Evolutionary conservation across 2,888 invertebrate species (phyloP), one percentile per base, ranked within the genome.

Genomic region (Trissolcus japonicus): DNA sequence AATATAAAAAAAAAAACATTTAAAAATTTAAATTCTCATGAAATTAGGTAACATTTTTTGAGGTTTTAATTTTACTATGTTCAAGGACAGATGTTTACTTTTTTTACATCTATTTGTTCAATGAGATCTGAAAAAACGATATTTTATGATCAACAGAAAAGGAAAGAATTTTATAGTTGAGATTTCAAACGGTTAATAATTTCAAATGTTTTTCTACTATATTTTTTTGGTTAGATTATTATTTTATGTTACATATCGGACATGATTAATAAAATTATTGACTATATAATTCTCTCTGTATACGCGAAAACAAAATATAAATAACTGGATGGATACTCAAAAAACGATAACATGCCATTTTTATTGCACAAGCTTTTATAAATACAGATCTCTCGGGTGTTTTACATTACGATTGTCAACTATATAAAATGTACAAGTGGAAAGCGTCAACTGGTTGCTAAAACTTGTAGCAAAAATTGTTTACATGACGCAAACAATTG

Each of bases 291-390:
- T 76, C 76, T 74, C 63, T 73, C 65, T 62, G 54, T 43, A n/a
- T n/a, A 69, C 48, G 66, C 65, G 73, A 60, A 62, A 73, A 62
- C 54, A 79, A 74, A 79, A 68, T 48, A 76, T 69, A 79, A 75
- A 55, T 53, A 76, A 55, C 57, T 63, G 41, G 67, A 62, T 59
- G 62, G 40, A 55, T 76, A 72, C 65, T 67, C 11, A 68, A 72
- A 76, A 19, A 76, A 76, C 77, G 62, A 67, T 74, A 68, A 77
- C 84, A 85, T 84, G 83, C 84, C 80, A 72, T 17, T 35, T n/a
- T 84, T 82, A 80, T 82, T 83, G 83, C 84, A 80, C 80, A 86
- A 85, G 83, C 85, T 82, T 82, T 74, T 81, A 81, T 79, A 74
- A 71, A 62, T 67, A 66, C 41, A 71, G 69, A 50, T 57, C 59